Conservation (phyloP, 2,113 vertebrate species). For the Alaudala cheleensis region DNA sequence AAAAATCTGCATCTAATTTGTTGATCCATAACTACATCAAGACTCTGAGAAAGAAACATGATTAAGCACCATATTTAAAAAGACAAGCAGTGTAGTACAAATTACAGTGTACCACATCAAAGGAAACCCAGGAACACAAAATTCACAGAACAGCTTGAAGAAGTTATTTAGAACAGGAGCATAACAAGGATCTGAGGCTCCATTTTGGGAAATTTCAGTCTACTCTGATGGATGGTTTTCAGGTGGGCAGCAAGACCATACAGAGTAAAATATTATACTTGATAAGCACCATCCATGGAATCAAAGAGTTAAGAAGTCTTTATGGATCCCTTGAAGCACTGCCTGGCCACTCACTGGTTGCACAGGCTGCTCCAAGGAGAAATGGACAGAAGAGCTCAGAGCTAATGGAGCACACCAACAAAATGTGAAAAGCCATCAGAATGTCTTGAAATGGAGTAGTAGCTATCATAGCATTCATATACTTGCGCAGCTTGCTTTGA, state of each 20-base stretch:
- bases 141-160: neutral
- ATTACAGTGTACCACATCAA: conserved; percentile 43
- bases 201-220: neutral
- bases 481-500: neutral
- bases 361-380: neutral
- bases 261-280: neutral
- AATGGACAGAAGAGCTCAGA: neutral
- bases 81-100: conserved; percentile 24
- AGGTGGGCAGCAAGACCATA: neutral
- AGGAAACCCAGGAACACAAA: conserved; percentile 21
- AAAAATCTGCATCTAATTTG: neutral
- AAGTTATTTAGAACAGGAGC: conserved; percentile 22
- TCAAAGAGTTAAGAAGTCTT: neutral
- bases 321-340: neutral
- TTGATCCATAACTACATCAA: neutral
- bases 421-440: neutral
- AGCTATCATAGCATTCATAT: neutral
- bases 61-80: neutral
- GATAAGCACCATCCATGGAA: neutral
- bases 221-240: neutral
- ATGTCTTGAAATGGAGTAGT: neutral
- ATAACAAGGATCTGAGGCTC: neutral
- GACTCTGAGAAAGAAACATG: neutral
- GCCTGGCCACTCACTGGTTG: neutral
- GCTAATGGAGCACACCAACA: neutral